A percentile compares a stretch with the other conserved stretches of the same genome.
Evolutionary conservation across 2,888 invertebrate species (phyloP).

Genomic region (Caenorhabditis virilis): DNA sequence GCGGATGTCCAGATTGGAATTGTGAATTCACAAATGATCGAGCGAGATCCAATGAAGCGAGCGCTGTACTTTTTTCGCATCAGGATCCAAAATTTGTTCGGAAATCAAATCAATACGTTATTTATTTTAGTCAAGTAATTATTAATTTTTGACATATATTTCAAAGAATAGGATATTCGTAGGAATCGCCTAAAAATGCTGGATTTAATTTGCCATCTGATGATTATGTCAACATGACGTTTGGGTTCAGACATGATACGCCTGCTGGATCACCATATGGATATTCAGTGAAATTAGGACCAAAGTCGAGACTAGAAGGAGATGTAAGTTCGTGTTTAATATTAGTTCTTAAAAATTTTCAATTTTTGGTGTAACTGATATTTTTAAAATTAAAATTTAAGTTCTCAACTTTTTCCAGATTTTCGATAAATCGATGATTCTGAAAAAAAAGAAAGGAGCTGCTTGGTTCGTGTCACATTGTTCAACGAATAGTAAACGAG

Average conservation of each 20-base stretch:
- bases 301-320: slow-evolving; percentile 19
- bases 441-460: slow-evolving; percentile 54
- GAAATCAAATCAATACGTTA: slow-evolving; percentile 40
- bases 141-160: not conserved
- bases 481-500: slow-evolving; percentile 54
- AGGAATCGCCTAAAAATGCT: slow-evolving; percentile 53
- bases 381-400: too few species aligned
- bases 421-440: slow-evolving; percentile 23
- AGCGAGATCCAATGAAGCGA: slow-evolving; percentile 26
- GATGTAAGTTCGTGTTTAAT: slow-evolving; percentile 5
- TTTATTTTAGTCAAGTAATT: slow-evolving; percentile 51
- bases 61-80: slow-evolving; percentile 25
- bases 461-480: slow-evolving; percentile 67
- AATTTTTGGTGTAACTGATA: too few species aligned
- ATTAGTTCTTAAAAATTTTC: not conserved
- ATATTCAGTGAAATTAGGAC: slow-evolving; percentile 61
- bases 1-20: slow-evolving; percentile 67
- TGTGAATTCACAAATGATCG: slow-evolving; percentile 53
- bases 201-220: slow-evolving; percentile 24
- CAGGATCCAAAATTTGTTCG: slow-evolving; percentile 28
- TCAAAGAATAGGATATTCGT: slow-evolving; percentile 2
- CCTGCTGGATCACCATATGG: slow-evolving; percentile 65
- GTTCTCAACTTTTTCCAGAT: slow-evolving; percentile 10
- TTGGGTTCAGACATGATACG: slow-evolving; percentile 65
- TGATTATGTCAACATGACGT: slow-evolving; percentile 57